These are phyloP conservation scores for Rhineura floridana DNA, from an alignment of 2,113 vertebrate genomes.

Conservation along the genomic window DNA sequence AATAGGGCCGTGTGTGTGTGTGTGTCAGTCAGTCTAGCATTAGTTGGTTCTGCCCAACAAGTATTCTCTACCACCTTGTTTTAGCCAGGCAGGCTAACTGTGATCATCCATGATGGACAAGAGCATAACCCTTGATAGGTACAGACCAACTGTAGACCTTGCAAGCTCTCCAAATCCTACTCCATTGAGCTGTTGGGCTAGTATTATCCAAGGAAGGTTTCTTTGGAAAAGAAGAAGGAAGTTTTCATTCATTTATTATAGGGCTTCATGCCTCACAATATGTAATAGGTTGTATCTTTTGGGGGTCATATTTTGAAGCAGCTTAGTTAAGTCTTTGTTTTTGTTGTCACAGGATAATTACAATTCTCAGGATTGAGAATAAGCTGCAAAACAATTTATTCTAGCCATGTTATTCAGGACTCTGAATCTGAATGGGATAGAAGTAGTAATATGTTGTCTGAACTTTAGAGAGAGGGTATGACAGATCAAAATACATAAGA, in stretches of 20 bases:
- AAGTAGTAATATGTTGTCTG: not conserved
- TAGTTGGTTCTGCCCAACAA: no score
- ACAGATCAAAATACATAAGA: not conserved
- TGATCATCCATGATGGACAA: no score
- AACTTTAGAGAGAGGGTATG: not conserved
- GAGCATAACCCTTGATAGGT: no score
- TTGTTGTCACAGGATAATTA: not conserved
- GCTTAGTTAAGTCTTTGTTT: not conserved
- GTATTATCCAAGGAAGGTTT: not conserved
- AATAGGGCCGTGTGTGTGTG: no score
- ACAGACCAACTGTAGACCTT: no score
- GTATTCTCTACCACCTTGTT: no score
- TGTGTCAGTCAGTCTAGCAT: no score
- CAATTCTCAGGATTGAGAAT: conserved; percentile 2
- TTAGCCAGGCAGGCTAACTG: no score
- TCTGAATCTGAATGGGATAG: not conserved
- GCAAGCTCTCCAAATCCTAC: no score
- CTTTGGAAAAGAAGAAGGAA: not conserved
- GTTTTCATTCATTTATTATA: not conserved
- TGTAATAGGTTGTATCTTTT: not conserved
- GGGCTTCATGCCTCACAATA: conserved; percentile 16
- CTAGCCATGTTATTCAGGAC: not conserved
- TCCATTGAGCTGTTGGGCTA: not conserved
- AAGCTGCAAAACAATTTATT: not conserved
- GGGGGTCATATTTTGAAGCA: conserved; percentile 28